phyloP scores from a whole-genome alignment of 2,113 vertebrate genomes.

The Thryonomys swinderianus region DNA sequence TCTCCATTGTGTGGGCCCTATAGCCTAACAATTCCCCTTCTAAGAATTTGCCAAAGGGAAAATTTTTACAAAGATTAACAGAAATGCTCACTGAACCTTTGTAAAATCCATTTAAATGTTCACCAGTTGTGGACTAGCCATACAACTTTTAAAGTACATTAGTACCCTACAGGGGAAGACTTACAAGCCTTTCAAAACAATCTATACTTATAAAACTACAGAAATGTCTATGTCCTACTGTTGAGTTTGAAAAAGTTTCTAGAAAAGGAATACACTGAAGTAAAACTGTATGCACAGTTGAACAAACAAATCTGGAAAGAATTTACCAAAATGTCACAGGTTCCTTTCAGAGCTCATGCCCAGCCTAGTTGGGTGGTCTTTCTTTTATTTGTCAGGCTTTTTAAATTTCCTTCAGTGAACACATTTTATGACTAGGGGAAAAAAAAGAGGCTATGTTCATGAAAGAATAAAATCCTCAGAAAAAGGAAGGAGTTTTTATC shows the following conservation, averaged over 20 bases:
- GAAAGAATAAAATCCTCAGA: neutral
- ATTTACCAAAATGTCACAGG: slow-evolving; percentile 48
- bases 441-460: slow-evolving; percentile 43
- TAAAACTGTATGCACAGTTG: slow-evolving; percentile 11
- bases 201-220: neutral
- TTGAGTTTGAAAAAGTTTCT: slow-evolving; percentile 22
- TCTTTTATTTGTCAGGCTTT: slow-evolving; percentile 37
- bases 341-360: neutral
- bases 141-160: neutral
- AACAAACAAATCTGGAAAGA: slow-evolving; percentile 45
- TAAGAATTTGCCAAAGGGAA: slow-evolving; percentile 43
- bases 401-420: slow-evolving; percentile 14
- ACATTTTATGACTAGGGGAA: neutral
- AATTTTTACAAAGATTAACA: slow-evolving; percentile 12
- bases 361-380: neutral
- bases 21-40: slow-evolving; percentile 16
- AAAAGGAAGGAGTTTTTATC: slow-evolving; percentile 51
- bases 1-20: neutral
- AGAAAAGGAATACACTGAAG: neutral
- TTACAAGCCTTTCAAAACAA: neutral
- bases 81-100: neutral
- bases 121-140: neutral
- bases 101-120: slow-evolving; percentile 32
- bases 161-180: neutral
- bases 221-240: neutral